Evolutionary conservation across 2,113 vertebrate genomes (phyloP).

Genomic region (Brachypteracias leptosomus): DNA sequence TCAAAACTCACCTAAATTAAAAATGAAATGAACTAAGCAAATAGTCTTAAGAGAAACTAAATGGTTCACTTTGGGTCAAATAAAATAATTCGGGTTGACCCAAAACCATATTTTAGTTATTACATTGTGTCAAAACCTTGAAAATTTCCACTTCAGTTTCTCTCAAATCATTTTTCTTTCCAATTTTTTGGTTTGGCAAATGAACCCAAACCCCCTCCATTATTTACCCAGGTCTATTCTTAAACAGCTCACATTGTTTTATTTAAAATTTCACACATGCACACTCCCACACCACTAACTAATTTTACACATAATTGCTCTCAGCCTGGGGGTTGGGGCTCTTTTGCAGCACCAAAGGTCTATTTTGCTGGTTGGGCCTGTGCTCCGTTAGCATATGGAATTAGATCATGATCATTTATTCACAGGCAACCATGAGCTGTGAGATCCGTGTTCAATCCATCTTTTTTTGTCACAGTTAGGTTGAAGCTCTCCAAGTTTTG

Average conservation of each 20-base stretch:
- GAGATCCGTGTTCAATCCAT: not conserved
- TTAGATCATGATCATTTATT: not conserved
- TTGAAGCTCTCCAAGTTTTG: not conserved
- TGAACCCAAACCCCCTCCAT: not conserved
- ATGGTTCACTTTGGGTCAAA: not conserved
- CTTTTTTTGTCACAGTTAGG: not conserved
- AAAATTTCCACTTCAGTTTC: not conserved
- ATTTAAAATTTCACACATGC: slow-evolving; percentile 17
- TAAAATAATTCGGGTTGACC: not conserved
- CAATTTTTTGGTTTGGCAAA: not conserved
- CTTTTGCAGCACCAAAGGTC: not conserved
- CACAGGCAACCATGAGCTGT: not conserved
- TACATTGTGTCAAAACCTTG: not conserved
- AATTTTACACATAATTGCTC: slow-evolving; percentile 17
- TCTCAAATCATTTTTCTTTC: not conserved
- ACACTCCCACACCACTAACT: slow-evolving; percentile 11
- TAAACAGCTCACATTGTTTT: not conserved
- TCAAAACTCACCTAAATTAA: not conserved
- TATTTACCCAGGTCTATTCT: slow-evolving; percentile 7
- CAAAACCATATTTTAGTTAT: not conserved
- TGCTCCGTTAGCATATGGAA: not conserved
- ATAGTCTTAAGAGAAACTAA: not conserved
- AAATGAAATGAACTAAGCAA: not conserved
- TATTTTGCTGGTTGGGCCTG: not conserved
- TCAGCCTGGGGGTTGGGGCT: slow-evolving; percentile 3